Conservation (phyloP, 2,113 vertebrate genomes). For the Limanda limanda region DNA sequence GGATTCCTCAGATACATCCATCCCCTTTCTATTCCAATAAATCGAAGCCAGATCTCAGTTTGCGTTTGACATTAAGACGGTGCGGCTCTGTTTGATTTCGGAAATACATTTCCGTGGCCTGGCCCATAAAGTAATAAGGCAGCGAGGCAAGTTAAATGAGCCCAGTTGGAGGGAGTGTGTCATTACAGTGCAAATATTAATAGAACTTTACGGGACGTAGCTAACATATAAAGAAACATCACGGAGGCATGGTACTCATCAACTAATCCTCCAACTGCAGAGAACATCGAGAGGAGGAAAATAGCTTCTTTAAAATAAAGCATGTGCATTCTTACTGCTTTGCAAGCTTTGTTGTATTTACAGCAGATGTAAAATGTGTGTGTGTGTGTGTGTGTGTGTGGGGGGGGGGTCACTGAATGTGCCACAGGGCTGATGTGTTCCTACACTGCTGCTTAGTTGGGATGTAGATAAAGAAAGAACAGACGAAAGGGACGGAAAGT, state of each 20-base stretch:
- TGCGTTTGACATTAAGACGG: slow-evolving; percentile 35
- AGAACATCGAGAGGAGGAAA: background rate
- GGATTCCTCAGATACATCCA: slow-evolving; percentile 24
- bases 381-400: too few species aligned
- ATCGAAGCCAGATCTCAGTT: slow-evolving; percentile 40
- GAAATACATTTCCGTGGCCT: slow-evolving; percentile 36
- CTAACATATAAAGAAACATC: slow-evolving; percentile 9
- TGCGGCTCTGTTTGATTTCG: slow-evolving; percentile 47
- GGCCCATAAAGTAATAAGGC: slow-evolving; percentile 38
- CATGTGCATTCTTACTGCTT: background rate
- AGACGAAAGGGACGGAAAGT: background rate
- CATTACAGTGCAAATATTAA: slow-evolving; percentile 18
- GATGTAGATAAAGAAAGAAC: background rate
- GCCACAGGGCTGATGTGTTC: slow-evolving; percentile 50
- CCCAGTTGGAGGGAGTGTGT: background rate
- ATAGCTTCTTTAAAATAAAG: slow-evolving; percentile 3
- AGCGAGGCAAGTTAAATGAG: slow-evolving; percentile 37
- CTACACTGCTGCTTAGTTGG: slow-evolving; percentile 21
- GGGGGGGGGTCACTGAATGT: slow-evolving; percentile 14
- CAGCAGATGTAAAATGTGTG: slow-evolving; percentile 50
- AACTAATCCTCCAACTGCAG: background rate
- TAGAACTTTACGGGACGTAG: slow-evolving; percentile 1
- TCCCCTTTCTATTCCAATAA: slow-evolving; percentile 29
- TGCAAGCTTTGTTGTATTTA: slow-evolving; percentile 40
- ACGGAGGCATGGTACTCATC: slow-evolving; percentile 4